These are phyloP conservation scores for Polia nebulosa DNA, from an alignment of 2,888 invertebrate species.

Conservation along the genomic window DNA sequence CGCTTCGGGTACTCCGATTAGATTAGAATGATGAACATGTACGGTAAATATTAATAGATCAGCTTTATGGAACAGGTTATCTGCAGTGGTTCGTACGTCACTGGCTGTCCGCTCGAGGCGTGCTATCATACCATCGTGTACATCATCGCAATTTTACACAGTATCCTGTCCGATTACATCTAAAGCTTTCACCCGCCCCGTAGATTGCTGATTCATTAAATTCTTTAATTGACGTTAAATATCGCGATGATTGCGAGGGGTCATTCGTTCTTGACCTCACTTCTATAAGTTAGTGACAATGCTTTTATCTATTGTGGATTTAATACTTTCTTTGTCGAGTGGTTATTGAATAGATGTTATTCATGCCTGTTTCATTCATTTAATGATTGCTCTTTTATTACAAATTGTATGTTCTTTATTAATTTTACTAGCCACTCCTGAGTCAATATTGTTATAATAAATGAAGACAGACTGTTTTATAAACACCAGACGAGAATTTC, in stretches of 20 bases:
- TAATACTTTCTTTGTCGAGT: conserved; percentile 65
- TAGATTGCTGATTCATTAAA: conserved; percentile 83
- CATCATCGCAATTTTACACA: conserved; percentile 73
- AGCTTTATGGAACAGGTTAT: conserved; percentile 68
- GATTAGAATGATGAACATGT: conserved; percentile 67
- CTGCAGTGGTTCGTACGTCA: conserved; percentile 69
- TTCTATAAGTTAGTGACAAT: conserved; percentile 81
- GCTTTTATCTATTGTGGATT: conserved; percentile 65
- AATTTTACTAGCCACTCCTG: conserved; percentile 18
- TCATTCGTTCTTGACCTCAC: conserved; percentile 82
- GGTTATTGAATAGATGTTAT: conserved; percentile 49
- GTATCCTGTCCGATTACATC: conserved; percentile 81
- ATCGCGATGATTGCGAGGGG: conserved; percentile 77
- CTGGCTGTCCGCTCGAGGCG: conserved; percentile 65
- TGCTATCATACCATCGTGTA: conserved; percentile 62
- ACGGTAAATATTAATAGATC: conserved; percentile 68
- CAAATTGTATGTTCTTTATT: conserved; percentile 26
- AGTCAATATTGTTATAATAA: conserved; percentile 30
- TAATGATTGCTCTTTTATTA: conserved; percentile 48
- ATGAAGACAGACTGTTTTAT: conserved; percentile 32
- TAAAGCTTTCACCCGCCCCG: conserved; percentile 84
- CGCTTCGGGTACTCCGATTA: conserved; percentile 68
- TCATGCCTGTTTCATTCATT: conserved; percentile 39
- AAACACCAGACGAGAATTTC: conserved; percentile 55
- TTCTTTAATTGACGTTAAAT: conserved; percentile 86